These are phyloP conservation scores for Cirrhinus mrigala DNA, from an alignment of 2,797 vertebrate genomes.

Conservation along the genomic window DNA sequence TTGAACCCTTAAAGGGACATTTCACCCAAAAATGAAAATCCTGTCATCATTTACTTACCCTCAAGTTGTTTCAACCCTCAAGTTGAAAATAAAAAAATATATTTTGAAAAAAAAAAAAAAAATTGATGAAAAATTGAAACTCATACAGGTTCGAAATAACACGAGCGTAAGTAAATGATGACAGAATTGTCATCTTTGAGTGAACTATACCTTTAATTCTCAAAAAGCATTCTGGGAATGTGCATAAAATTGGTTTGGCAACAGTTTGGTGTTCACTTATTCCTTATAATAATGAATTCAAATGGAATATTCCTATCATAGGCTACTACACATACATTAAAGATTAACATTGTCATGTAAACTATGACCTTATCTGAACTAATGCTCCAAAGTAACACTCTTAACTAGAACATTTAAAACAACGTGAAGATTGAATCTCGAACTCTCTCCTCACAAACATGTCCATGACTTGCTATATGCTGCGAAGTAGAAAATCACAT, in stretches of 20 bases:
- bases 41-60: no score
- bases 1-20: neutral
- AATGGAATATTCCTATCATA: constrained; percentile 7
- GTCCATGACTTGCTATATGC: constrained; percentile 17
- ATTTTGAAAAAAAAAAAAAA: no score
- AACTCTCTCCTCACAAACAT: constrained; percentile 4
- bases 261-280: constrained; percentile 2
- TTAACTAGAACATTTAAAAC: constrained; percentile 9
- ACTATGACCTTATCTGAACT: constrained; percentile 17
- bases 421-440: neutral
- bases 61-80: no score
- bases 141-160: no score
- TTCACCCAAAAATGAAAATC: no score
- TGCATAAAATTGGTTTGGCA: constrained; percentile 34
- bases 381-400: constrained; percentile 11
- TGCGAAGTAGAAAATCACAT: neutral
- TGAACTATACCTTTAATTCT: no score
- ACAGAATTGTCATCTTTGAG: no score
- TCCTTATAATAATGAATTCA: neutral
- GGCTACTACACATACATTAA: constrained; percentile 29
- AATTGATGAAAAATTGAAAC: no score
- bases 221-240: constrained; percentile 13
- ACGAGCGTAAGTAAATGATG: no score
- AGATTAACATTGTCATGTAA: constrained; percentile 23
- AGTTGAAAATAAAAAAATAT: no score